Percentiles rank a stretch among this genome's conserved stretches.
These are phyloP conservation scores for Pitangus sulphuratus DNA, from an alignment of 2,797 vertebrate genomes.

Conservation along the genomic window DNA sequence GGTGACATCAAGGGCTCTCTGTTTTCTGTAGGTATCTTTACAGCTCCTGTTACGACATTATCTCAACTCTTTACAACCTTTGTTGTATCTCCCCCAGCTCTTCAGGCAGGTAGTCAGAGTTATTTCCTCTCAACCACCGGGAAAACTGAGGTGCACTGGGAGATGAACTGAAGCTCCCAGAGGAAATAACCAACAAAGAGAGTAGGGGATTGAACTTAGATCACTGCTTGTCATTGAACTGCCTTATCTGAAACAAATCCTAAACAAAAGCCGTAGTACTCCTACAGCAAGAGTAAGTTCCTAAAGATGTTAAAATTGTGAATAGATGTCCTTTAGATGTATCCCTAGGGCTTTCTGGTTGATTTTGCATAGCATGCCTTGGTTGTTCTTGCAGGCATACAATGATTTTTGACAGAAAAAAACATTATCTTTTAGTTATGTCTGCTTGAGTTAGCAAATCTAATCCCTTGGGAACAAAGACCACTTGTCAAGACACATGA, in stretches of 20 bases:
- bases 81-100: neutral
- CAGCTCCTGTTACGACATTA: neutral
- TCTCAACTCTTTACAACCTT: neutral
- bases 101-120: neutral
- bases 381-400: neutral
- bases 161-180: neutral
- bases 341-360: neutral
- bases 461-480: neutral
- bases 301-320: neutral
- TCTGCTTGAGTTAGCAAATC: neutral
- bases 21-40: neutral
- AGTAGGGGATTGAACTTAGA: neutral
- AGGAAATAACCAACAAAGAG: neutral
- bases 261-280: neutral
- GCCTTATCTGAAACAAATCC: neutral
- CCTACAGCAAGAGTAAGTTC: neutral
- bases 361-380: neutral
- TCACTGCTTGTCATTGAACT: neutral
- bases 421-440: neutral
- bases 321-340: neutral
- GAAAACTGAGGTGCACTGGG: neutral
- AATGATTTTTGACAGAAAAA: neutral
- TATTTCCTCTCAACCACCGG: rapidly evolving
- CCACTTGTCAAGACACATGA: neutral
- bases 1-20: neutral